Evolutionary conservation across 1,140 invertebrate species (phyloP).

Genomic region (Scylla paramamosain): DNA sequence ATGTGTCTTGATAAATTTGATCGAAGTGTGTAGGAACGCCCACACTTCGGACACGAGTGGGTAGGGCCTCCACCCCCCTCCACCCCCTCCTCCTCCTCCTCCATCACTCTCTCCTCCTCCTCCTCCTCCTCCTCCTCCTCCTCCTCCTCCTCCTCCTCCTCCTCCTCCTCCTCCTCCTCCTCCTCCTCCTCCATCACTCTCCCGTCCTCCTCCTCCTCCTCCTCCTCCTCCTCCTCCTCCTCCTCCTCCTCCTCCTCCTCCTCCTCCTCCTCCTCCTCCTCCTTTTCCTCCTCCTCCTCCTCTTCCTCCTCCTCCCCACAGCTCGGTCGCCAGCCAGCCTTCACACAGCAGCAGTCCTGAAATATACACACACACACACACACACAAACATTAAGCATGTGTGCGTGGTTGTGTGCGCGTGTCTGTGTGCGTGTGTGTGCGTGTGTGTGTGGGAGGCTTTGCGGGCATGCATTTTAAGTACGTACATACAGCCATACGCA

Average conservation of each 20-base stretch:
- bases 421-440: not conserved
- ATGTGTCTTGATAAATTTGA: slow-evolving; percentile 87
- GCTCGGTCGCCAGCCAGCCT: slow-evolving; percentile 67
- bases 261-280: too few relatives aligned
- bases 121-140: not conserved
- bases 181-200: too few relatives aligned
- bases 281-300: too few relatives aligned
- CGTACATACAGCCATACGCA: not conserved
- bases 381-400: not conserved
- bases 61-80: not conserved
- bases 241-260: too few relatives aligned
- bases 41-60: slow-evolving; percentile 83
- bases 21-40: slow-evolving; percentile 85
- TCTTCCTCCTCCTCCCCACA: too few relatives aligned
- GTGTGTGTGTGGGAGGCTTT: not conserved
- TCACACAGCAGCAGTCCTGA: slow-evolving; percentile 69
- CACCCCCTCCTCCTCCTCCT: not conserved
- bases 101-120: not conserved
- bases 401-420: not conserved
- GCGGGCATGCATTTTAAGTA: too few relatives aligned
- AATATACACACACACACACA: too few relatives aligned
- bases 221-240: too few relatives aligned
- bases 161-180: not conserved
- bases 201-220: too few relatives aligned
- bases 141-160: not conserved